Base-by-base conservation (phyloP, 2,888 invertebrate species). In the Rhagium mordax region DNA sequence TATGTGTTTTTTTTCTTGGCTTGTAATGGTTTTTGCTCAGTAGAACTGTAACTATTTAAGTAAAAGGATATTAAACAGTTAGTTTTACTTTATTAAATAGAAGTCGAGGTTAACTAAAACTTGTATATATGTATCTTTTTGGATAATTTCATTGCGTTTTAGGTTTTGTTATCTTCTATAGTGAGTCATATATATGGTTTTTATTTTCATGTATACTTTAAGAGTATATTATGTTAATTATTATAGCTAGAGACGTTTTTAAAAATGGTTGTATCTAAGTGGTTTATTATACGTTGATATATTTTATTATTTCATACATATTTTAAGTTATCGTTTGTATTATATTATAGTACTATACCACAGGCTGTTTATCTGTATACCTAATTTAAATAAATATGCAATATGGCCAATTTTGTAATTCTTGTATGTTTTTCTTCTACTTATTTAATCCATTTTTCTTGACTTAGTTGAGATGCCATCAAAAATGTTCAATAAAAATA, bases 371-470 rank as follows among this genome's bases (percentile, higher is more conserved):
- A 82, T 67, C 78, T 84, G 83, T 84, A 84, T 84, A 83, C 82
- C 81, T 84, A 81, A 84, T 84, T 84, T 84, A 76, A 82, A 84
- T 83, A 84, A 84, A 84, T 81, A 84, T 82, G 83, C 84, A 84
- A 83, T 84, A 84, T 82, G 83, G 83, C 79, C 82, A 84, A 83
- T 81, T 79, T 82, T 81, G 75, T 81, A 80, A 82, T 79, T 71
- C 70, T 74, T 74, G 77, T 74, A 74, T 78, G 75, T 79, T 77
- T 77, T 74, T 79, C 76, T 41, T 68, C 27, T 68, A 61, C 66
- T 47, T 55, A 60, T 62, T 67, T 59, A 33, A 21, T 59, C 29
- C 59, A 16, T 15, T 65, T 33, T 49, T 53, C 53, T 29, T 65
- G 51, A 64, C 64, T 24, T 41, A 27, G 64, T 51, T 49, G 65